Percentiles rank a stretch among this genome's conserved stretches.
Evolutionary conservation across 2,113 vertebrate genomes (phyloP).

Genomic region (Nothocercus nigrocapillus): DNA sequence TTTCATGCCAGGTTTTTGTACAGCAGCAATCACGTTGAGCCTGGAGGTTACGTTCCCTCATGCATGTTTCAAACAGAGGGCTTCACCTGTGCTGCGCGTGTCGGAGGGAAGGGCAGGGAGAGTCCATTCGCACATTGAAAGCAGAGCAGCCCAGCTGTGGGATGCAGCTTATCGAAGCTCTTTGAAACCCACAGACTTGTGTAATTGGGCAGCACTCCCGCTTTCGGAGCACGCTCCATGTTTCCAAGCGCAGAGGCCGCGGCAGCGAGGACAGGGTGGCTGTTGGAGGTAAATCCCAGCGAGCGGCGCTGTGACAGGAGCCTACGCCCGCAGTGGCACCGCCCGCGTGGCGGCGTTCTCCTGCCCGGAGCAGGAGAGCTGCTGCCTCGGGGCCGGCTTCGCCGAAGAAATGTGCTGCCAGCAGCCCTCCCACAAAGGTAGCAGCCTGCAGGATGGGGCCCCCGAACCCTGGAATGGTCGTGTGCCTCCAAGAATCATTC

Average conservation of each 20-base stretch:
- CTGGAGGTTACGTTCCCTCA: background rate
- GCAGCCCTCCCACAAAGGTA: background rate
- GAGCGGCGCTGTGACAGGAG: no score
- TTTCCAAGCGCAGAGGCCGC: accelerated
- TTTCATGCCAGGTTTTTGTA: background rate
- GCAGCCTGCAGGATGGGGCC: background rate
- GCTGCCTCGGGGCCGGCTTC: no score
- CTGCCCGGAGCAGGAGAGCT: no score
- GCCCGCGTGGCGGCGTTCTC: no score
- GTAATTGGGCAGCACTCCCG: background rate
- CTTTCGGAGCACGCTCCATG: accelerated
- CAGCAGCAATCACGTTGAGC: background rate
- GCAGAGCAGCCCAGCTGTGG: background rate
- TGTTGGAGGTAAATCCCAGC: background rate
- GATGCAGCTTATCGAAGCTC: background rate
- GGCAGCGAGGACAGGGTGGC: background rate
- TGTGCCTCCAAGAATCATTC: accelerated
- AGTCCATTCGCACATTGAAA: accelerated
- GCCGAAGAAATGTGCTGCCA: background rate
- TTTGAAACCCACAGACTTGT: background rate
- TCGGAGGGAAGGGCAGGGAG: background rate
- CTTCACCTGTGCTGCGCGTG: background rate
- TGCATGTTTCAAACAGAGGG: background rate
- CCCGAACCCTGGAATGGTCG: accelerated
- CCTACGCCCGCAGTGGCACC: no score